Conservation (phyloP, 1,140 invertebrate species). For the Pteromalus puparum region DNA sequence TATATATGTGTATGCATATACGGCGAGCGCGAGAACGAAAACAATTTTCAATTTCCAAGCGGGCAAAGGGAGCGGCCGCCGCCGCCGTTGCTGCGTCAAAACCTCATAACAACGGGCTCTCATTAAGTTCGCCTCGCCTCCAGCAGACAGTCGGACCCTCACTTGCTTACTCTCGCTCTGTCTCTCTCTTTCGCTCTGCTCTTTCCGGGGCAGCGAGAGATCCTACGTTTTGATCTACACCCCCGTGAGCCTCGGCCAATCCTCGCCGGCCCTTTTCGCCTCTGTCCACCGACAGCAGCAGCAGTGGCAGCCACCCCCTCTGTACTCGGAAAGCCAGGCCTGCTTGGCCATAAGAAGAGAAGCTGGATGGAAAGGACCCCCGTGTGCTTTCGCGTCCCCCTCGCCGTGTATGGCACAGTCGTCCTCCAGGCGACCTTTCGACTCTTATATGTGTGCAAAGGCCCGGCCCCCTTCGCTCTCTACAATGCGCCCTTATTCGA, state of each 20-base stretch:
- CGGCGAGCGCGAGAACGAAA: conserved; percentile 41
- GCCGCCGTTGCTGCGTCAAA: conserved; percentile 24
- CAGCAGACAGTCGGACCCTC: conserved; percentile 48
- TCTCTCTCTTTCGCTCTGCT: neutral
- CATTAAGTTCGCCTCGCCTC: conserved; percentile 55
- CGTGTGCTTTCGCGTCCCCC: conserved; percentile 36
- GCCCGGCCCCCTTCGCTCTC: neutral
- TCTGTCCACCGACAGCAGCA: neutral
- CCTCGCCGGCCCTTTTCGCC: conserved; percentile 46
- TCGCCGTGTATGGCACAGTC: neutral
- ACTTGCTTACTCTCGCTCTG: neutral
- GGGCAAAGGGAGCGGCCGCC: conserved; percentile 6
- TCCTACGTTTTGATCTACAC: conserved; percentile 48
- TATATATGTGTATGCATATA: too few species aligned
- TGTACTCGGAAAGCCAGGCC: neutral
- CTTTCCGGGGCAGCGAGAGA: neutral
- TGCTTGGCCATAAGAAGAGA: conserved; percentile 27
- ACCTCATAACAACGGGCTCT: conserved; percentile 55
- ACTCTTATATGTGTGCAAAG: conserved; percentile 46
- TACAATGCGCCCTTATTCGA: neutral
- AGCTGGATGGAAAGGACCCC: conserved; percentile 44
- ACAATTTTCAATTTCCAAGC: conserved; percentile 55
- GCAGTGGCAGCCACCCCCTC: conserved; percentile 17
- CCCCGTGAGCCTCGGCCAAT: conserved; percentile 46
- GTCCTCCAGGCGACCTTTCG: conserved; percentile 54